Evolutionary conservation across 2,888 invertebrate genomes (phyloP).

Genomic region (Eilema sororculum): DNA sequence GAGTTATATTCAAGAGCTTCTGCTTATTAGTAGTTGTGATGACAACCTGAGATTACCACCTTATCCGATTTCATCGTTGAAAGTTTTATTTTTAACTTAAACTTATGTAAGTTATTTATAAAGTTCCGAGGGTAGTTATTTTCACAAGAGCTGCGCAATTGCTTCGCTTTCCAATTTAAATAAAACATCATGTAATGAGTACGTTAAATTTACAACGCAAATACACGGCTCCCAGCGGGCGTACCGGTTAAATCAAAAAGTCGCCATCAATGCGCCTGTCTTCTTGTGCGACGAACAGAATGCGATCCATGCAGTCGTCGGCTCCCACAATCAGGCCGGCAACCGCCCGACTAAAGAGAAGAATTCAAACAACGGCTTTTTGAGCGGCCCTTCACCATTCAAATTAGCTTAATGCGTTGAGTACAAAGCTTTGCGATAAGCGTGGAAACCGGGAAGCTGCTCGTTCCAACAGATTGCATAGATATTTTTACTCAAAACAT

Average conservation of each 20-base stretch:
- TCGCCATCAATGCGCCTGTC: conserved; percentile 75
- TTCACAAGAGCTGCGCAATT: conserved; percentile 53
- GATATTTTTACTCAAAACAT: conserved; percentile 69
- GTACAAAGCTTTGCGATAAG: conserved; percentile 84
- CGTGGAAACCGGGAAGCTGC: conserved; percentile 71
- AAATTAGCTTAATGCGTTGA: conserved; percentile 86
- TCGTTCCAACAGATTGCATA: conserved; percentile 65
- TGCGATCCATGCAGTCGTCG: conserved; percentile 74
- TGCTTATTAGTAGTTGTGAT: conserved; percentile 74
- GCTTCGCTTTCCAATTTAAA: conserved; percentile 46
- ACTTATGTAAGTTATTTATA: conserved; percentile 55
- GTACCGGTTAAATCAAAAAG: conserved; percentile 71
- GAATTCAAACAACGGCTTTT: conserved; percentile 84
- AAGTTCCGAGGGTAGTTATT: conserved; percentile 44
- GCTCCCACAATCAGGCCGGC: conserved; percentile 79
- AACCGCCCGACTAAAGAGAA: conserved; percentile 76
- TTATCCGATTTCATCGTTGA: conserved; percentile 81
- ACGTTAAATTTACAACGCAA: conserved; percentile 66
- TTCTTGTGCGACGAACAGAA: conserved; percentile 78
- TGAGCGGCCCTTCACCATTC: conserved; percentile 81
- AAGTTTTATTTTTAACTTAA: conserved; percentile 74
- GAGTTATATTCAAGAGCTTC: conserved; percentile 59
- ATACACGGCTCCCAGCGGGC: conserved; percentile 55
- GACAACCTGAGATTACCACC: conserved; percentile 78
- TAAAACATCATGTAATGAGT: conserved; percentile 61